Base-by-base conservation (phyloP, 1,140 invertebrate genomes). In the Carposina sasakii region DNA sequence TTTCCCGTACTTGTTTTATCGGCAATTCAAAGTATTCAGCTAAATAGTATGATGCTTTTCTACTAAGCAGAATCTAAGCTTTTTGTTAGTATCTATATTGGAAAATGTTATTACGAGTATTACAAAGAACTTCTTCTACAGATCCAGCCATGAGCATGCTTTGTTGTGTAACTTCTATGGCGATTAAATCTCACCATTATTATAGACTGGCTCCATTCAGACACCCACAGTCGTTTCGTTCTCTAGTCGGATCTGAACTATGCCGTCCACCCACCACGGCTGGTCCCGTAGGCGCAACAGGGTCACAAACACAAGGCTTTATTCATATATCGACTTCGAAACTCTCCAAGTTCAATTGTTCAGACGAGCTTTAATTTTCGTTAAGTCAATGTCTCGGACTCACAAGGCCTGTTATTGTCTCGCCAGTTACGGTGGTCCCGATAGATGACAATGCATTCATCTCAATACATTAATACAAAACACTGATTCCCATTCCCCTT, bases 151-250 rank as follows among this genome's bases (percentile, higher is more conserved):
- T 56, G 54, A 62, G 57, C 78, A 82, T 82, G 76, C 78, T 71
- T 67, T 71, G 69, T 83, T 83, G 69, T 73, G 79, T 77, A 83
- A 81, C 72, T 67, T 81, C 70, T 77, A 79, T 71, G 71, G 65
- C 64, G 79, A 83, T 83, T 81, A 81, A 75, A 83, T 83, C 79
- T 83, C 79, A 81, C 76, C 79, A 83, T 83, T 83, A 83, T 83
- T 83, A 83, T 79, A 79, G 78, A 81, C 76, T 81, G 79, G 76
- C 79, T 83, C 76, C 76, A 83, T 83, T 83, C 72, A 76, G 76
- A 76, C 79, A 83, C 79, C 79, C 79, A 83, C 79, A 74, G 79
- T 74, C 70, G 76, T 76, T 73, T 74, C 70, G 76, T 76, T 73
- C 21, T 19, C 75, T 76, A 77, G 72, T 73, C 74, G 71, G 71